phyloP scores from a whole-genome alignment of 1,140 invertebrate genomes.

The Bradysia coprophila region DNA sequence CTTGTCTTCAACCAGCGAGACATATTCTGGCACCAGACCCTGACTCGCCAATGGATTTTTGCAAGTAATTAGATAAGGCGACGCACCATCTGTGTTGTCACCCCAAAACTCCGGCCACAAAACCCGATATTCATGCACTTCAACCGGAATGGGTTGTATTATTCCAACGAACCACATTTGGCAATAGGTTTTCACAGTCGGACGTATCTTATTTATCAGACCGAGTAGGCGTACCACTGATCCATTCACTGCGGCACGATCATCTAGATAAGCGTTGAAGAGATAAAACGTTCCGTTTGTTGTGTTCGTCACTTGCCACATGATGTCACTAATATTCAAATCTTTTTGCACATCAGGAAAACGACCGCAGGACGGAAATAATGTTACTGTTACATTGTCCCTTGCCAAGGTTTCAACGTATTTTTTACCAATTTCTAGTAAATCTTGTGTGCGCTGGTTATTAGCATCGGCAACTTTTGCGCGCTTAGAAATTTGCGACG shows the following conservation, averaged over 20 bases:
- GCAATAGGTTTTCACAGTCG: background rate
- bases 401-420: too few relatives aligned
- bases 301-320: slow-evolving; percentile 1
- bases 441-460: too few relatives aligned
- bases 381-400: too few relatives aligned
- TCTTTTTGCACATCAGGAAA: too few relatives aligned
- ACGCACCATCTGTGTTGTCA: background rate
- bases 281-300: slow-evolving; percentile 1
- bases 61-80: background rate
- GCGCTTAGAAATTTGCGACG: too few relatives aligned
- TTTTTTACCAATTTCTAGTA: too few relatives aligned
- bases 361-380: too few relatives aligned
- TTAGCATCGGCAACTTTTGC: too few relatives aligned
- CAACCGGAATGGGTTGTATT: background rate
- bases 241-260: background rate
- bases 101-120: slow-evolving; percentile 1
- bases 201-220: background rate
- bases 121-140: background rate
- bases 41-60: background rate
- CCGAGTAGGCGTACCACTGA: background rate
- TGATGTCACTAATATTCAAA: background rate
- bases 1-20: slow-evolving; percentile 40
- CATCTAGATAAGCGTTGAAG: background rate
- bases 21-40: background rate
- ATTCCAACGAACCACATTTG: background rate